Base-by-base conservation (phyloP, 2,113 vertebrate species). In the Gymnorhina tibicen region DNA sequence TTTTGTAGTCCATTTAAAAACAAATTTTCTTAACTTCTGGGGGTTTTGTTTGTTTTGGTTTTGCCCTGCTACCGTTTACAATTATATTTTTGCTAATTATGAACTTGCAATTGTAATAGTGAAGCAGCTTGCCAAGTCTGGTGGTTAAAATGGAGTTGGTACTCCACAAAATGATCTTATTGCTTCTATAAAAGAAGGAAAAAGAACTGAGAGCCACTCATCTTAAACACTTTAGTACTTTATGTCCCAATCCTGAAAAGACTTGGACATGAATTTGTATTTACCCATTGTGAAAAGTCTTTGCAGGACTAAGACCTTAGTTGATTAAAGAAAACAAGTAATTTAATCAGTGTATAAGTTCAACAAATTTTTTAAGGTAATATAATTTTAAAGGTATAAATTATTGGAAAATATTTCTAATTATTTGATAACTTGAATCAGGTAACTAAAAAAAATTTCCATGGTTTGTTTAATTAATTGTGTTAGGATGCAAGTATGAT, bases 201-300 rank as follows among this genome's bases (percentile, higher is more conserved):
- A 47, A 74, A 73, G 46, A 89, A 74, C 81, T 39, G 39, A 90
- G 73, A 86, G 42, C 50, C 8, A 24, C 56, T 91, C 42, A 77
- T 80, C 55, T 86, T 88, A 80, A 92, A 96, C 19, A 17, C 67
- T 87, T 87, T 69, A 73, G 70, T 93, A 59, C 83, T 80, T 89
- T 69, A 91, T 62, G 67, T 89, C 63, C 46, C 3, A 42, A 58
- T 92, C 72, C 84, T 94, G 87, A 64, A 91, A 95, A 89, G 76
- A 87, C 87, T 96, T 92, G 89, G 64, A 86, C 33, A 37, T 84
- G 63, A 88, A 82, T 73, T 92, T 92, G 68, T 6, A 13, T 92
- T 83, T 96, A 74, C 33, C 53, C 59, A 44, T 92, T 94, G n/a
- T 80, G 72, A 94, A 93, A 96, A 94, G 83, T 91, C 84, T 96